Conservation (phyloP, 30 jellyfish, hydroid and myxozoan species). For the Hydractinia echinata region DNA sequence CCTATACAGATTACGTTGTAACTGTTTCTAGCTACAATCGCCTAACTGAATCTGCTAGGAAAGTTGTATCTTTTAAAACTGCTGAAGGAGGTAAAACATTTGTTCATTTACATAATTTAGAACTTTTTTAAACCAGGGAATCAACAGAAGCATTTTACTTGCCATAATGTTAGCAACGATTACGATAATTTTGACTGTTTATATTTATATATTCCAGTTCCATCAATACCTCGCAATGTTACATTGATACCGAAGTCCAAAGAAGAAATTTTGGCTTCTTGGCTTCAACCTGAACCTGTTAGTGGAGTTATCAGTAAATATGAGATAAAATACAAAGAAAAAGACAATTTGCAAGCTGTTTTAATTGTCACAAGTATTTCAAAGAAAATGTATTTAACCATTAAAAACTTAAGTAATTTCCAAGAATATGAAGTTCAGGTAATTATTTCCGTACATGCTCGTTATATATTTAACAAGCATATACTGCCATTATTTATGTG, state of each 20-base stretch:
- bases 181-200: no score
- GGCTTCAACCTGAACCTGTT: constrained; percentile 2
- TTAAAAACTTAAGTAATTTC: not conserved
- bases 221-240: not conserved
- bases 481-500: not conserved
- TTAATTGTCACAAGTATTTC: not conserved
- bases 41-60: not conserved
- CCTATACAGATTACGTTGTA: not conserved
- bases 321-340: not conserved
- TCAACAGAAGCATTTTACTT: not conserved
- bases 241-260: not conserved
- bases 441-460: not conserved
- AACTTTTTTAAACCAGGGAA: no score
- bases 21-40: not conserved
- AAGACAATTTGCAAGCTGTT: not conserved
- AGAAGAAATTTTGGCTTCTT: not conserved
- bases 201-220: not conserved
- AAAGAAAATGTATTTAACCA: not conserved
- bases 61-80: no score
- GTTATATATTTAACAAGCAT: not conserved
- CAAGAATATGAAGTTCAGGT: not conserved
- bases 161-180: not conserved
- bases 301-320: not conserved
- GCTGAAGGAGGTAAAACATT: no score
- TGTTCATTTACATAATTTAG: no score